Evolutionary conservation across 2,888 invertebrate genomes (phyloP), one percentile per base, ranked within the genome.

Genomic region (Eupithecia subumbrata): DNA sequence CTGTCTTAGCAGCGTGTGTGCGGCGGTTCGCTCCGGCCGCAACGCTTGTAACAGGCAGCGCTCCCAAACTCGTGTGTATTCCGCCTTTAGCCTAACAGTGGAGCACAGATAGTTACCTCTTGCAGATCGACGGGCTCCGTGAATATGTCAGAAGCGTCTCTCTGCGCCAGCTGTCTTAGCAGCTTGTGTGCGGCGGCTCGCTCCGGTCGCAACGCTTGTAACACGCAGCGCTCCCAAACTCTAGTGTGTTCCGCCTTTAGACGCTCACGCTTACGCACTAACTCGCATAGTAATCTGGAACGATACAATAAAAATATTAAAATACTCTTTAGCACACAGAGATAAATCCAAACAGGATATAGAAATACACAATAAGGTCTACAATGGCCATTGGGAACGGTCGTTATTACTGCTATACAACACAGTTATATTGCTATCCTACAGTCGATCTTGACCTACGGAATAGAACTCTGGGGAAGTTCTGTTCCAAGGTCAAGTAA

Each of bases 241-340:
- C 97, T 97, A 0, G 97, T 97, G 84, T 96, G 95, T 87, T 98
- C 98, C 73, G 98, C 96, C 91, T 99, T 99, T 22, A 98, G 95
- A 85, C 98, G 98, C 92, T 99, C 99, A 63, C 99, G 96, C 88
- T 99, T 99, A 73, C 99, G 96, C 5, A 99, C 98, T 80, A 99
- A 90, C 91, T 99, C 99, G 87, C 99, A 99, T 0, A 99, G 96
- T 48, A 99, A 95, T 78, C 97, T 95, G 77, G 11, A 56, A 56
- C 22, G 56, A 22, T 56, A 22, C 8, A 11, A 12, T 22, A 56
- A 34, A 34, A 34, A 34, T 34, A 5, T 34, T 34, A 48, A n/a
- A 52, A 52, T 52, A n/a, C n/a, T n/a, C 52, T 52, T 22, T 22
- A 56, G 11, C 22, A 22, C 56, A 22, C 0, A 2, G 52, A 56